Base-by-base conservation (phyloP, 92 coral and sea anemone species). In the Micromussa lordhowensis region DNA sequence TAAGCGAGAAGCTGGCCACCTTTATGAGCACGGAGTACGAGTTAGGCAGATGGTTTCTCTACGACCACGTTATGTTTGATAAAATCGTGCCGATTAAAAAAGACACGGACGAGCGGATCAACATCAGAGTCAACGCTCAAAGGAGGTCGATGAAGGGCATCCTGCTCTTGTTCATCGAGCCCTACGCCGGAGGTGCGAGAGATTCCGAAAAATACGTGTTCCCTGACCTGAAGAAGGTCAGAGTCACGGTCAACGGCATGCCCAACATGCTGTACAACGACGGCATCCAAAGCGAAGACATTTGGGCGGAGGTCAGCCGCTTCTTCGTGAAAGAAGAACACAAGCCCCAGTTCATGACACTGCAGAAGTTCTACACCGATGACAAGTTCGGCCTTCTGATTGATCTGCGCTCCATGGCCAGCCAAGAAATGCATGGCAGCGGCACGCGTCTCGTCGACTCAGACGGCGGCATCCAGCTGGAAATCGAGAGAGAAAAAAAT, bases 261-360 rank as follows among this genome's bases (percentile, higher is more conserved):
- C 87, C 91, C 21, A 88, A 88, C 78, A 82, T 55, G 75, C 51
- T 88, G 35, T 88, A 73, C 82, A 70, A 88, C 29, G 83, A n/a
- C n/a, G n/a, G 88, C 24, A 24, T 87, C 11, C 5, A 40, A 22
- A 61, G 34, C 8, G 29, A 24, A 0, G 91, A 82, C 44, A 26
- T 88, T 44, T 82, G 80, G 75, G 21, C 32, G 24, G 91, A 88
- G 68, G 51, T 3, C 36, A 51, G 24, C 1, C 32, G 82, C 1
- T 30, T 49, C n/a, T 77, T 77, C 34, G 1, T 35, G 24, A n/a
- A 30, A 14, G 35, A 53, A 11, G 49, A 77, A 24, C 19, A 34
- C 3, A 29, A 28, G 8, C 0, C 64, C 18, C 64, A 51, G 9
- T 2, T 8, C 22, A 77, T 77, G 81, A 44, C 0, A n/a, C 21